Base-by-base conservation (phyloP, 2,113 vertebrate species). In the Taxidea taxus region DNA sequence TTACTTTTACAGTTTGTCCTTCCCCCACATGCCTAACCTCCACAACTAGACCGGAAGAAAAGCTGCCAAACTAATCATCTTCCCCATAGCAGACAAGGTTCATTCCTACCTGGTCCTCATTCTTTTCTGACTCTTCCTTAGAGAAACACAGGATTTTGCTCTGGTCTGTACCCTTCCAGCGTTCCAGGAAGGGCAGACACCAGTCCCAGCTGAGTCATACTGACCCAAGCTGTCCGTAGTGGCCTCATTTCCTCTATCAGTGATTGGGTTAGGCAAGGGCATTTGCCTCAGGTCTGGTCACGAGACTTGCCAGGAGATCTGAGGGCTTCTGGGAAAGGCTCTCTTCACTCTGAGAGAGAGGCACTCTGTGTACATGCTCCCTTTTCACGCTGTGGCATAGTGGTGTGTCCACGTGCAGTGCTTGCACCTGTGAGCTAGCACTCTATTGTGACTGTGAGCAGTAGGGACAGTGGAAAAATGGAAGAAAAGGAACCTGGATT, bases 361-460 rank as follows among this genome's bases (percentile, higher is more conserved):
- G 25, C 44, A 56, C 15, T 60, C 13, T 0, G 42, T 18, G 51
- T 31, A 51, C 27, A 23, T 15, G 5, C 11, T 23, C 18, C 54
- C 51, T 56, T 49, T 72, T 49, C 9, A 42, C 0, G 2, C 34
- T 11, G 11, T 6, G 42, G 27, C 6, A 12, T 20, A 6, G 2
- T 54, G 37, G 3, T 16, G 42, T 4, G 56, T 51, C 16, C 51
- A 4, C 1, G 12, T 37, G 47, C 15, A 39, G 81, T 6, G 23
- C 29, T 18, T 51, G 14, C 25, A 51, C 31, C 29, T 20, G 3
- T 20, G 37, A 44, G 34, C 13, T 29, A n/a, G 39, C 8, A 18
- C 27, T 21, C 8, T 1, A 1, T 2, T 9, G 37, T 56, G 66
- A 44, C 20, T 3, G 8, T 25, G n/a, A 81, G 27, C 29, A 51